phyloP scores from a whole-genome alignment of 2,113 vertebrate species.

The Pluvianellus socialis region DNA sequence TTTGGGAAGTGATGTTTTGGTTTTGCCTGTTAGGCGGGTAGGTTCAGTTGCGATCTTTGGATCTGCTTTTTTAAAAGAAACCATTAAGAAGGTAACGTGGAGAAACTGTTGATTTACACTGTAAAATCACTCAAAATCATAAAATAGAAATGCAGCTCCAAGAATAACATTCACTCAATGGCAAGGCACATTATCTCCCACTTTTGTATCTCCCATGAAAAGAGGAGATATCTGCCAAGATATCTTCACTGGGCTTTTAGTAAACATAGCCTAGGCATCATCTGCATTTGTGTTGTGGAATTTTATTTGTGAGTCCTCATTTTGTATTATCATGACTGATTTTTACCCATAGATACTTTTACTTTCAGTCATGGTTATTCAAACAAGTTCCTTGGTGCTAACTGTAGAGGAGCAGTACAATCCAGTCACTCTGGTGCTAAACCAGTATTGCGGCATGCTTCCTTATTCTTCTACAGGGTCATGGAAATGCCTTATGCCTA shows the following conservation, averaged over 20 bases:
- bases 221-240: no score
- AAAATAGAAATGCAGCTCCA: neutral
- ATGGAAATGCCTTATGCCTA: conserved; percentile 95
- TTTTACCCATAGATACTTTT: neutral
- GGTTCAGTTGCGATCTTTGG: neutral
- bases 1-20: neutral
- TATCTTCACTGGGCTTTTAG: neutral
- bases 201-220: neutral
- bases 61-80: neutral
- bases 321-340: neutral
- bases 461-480: conserved; percentile 75
- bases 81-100: neutral
- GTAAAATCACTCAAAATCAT: neutral
- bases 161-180: neutral
- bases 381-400: neutral
- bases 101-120: neutral
- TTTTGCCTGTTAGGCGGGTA: neutral
- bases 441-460: neutral
- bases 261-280: neutral
- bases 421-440: neutral
- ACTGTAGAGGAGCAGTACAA: neutral
- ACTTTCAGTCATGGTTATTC: neutral
- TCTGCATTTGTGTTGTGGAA: neutral
- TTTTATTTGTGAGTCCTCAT: neutral
- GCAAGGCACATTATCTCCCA: neutral